A percentile compares a stretch with the other conserved stretches of the same genome.
These are phyloP conservation scores for Microtus ochrogaster DNA, from an alignment of 2,113 vertebrate species.

Conservation along the genomic window DNA sequence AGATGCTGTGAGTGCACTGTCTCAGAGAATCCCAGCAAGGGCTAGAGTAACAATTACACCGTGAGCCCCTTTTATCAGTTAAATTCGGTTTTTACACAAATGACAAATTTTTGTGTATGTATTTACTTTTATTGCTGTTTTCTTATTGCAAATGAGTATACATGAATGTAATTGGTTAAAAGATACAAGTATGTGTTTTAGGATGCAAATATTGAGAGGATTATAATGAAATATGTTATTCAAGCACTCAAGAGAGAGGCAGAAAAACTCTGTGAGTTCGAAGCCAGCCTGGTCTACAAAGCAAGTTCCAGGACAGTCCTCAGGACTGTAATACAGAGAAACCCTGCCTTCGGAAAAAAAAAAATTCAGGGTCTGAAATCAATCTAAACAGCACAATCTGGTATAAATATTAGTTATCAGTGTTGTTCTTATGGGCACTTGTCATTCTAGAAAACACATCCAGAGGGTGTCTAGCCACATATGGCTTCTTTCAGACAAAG, in stretches of 20 bases:
- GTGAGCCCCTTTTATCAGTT: background rate
- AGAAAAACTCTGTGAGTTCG: background rate
- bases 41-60: background rate
- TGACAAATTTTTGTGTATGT: background rate
- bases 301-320: background rate
- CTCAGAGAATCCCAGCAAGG: too few relatives aligned
- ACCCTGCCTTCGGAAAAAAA: background rate
- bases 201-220: background rate
- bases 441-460: slow-evolving; percentile 52
- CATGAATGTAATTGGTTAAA: background rate
- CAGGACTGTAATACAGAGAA: background rate
- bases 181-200: background rate
- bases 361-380: background rate
- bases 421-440: background rate
- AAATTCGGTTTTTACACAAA: background rate
- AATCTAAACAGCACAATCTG: background rate
- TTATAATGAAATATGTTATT: background rate
- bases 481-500: background rate
- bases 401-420: background rate
- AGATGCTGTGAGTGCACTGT: too few relatives aligned
- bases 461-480: slow-evolving; percentile 45
- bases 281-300: background rate
- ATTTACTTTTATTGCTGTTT: background rate
- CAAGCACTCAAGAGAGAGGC: background rate
- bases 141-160: background rate